Evolutionary conservation across 2,888 invertebrate genomes (phyloP).

Genomic region (Bhutanitis thaidina): DNA sequence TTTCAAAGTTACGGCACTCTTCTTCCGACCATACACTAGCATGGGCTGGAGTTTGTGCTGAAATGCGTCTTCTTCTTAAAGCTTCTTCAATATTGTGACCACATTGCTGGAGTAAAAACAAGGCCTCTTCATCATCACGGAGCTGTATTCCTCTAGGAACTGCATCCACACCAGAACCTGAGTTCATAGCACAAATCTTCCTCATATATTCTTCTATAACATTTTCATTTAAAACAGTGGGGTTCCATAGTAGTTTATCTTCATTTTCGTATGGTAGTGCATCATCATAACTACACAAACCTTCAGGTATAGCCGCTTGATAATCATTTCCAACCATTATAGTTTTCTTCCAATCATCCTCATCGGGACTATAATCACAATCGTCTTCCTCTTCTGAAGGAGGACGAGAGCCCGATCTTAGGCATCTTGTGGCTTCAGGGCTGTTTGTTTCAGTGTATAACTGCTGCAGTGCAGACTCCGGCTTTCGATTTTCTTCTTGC

Average conservation of each 20-base stretch:
- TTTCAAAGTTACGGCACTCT: constrained; percentile 97
- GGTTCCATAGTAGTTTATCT: constrained; percentile 96
- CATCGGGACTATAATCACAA: constrained; percentile 90
- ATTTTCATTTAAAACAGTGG: constrained; percentile 84
- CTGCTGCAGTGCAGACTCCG: constrained; percentile 72
- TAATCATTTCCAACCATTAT: constrained; percentile 97
- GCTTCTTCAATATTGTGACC: constrained; percentile 98
- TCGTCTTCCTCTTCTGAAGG: constrained; percentile 92
- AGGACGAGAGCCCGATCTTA: constrained; percentile 84
- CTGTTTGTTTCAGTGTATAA: constrained; percentile 61
- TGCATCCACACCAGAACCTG: constrained; percentile 64
- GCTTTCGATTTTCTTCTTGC: constrained; percentile 61
- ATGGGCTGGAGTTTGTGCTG: constrained; percentile 84
- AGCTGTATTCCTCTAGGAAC: constrained; percentile 88
- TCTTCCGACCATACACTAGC: constrained; percentile 97
- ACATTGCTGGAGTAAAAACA: constrained; percentile 94
- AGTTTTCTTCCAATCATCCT: constrained; percentile 94
- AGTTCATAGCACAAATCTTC: constrained; percentile 77
- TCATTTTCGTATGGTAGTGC: constrained; percentile 97
- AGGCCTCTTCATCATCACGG: constrained; percentile 93
- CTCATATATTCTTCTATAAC: constrained; percentile 90
- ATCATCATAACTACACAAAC: constrained; percentile 94
- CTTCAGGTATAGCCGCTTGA: constrained; percentile 96
- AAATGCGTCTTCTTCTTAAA: constrained; percentile 87
- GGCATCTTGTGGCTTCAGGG: constrained; percentile 66